Conservation (phyloP, 2,113 vertebrate genomes). For the Pandion haliaetus region DNA sequence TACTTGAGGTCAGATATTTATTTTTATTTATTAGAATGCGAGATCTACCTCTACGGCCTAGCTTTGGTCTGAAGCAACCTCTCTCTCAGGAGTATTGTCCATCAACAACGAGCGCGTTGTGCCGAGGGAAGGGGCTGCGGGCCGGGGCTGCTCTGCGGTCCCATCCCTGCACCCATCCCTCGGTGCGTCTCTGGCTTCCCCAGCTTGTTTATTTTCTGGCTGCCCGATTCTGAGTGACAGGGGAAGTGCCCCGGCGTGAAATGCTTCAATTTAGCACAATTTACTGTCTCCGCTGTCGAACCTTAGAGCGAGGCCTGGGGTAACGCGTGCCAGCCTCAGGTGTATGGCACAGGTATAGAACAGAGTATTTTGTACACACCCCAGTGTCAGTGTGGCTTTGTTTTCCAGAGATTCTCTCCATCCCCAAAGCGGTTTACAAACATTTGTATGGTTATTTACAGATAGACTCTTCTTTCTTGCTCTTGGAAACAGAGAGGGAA, state of each 20-base stretch:
- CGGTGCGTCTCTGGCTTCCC: accelerated
- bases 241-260: neutral
- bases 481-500: neutral
- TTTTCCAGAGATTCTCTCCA: neutral
- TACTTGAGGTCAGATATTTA: constrained; percentile 60
- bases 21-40: constrained; percentile 72
- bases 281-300: accelerated
- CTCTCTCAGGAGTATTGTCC: neutral
- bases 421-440: accelerated
- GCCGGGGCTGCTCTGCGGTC: neutral
- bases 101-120: neutral
- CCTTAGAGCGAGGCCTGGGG: accelerated
- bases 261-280: accelerated
- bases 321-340: neutral
- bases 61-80: neutral
- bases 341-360: accelerated
- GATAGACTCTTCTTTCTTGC: neutral
- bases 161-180: neutral
- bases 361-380: accelerated
- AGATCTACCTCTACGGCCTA: constrained; percentile 42
- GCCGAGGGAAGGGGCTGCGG: neutral
- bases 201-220: neutral
- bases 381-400: accelerated
- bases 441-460: accelerated
- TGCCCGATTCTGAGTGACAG: neutral